Evolutionary conservation across 2,888 invertebrate genomes (phyloP), one percentile per base, ranked within the genome.

Genomic region (Dioctria linearis): DNA sequence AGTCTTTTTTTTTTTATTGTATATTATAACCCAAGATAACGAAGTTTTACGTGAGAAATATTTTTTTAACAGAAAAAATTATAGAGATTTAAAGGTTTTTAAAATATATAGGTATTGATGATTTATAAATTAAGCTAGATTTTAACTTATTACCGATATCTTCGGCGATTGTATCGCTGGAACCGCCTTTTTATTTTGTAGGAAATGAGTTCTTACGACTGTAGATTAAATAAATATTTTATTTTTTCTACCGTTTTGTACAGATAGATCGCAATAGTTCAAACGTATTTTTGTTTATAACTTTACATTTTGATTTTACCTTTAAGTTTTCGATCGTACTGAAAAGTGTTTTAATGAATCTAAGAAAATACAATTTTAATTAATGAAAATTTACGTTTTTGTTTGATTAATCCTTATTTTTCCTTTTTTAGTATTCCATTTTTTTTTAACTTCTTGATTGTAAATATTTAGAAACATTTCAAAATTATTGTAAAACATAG

Each of bases 1-100:
- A 25, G 25, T 25, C 25, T 51, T 69, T 69, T 69, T 67, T 69
- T 69, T 51, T 69, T 69, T 69, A 46, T 69, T 69, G 11, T 69
- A 69, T 69, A 69, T 69, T 69, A 37, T 69, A 25, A 69, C 69
- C 49, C 51, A 69, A 69, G n/a, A 11, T 54, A 54, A 69, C 51
- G 69, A 69, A 39, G 51, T 69, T 69, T 69, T 69, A 69, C 69
- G 69, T 51, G 69, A 69, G 69, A 69, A 51, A 69, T 69, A 69
- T 69, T 69, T 69, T 69, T 69, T 69, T 69, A 69, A 69, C 51
- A 69, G 51, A 51, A 69, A 54, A 51, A 69, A 49, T 69, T 69
- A 69, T 69, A 69, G 69, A 51, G 69, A 51, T 69, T 49, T 51
- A 51, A 69, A 37, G 39, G 69, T 69, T 69, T 69, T 69, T 69